Conservation (phyloP, 2,113 vertebrate genomes). For the Petaurus breviceps region DNA sequence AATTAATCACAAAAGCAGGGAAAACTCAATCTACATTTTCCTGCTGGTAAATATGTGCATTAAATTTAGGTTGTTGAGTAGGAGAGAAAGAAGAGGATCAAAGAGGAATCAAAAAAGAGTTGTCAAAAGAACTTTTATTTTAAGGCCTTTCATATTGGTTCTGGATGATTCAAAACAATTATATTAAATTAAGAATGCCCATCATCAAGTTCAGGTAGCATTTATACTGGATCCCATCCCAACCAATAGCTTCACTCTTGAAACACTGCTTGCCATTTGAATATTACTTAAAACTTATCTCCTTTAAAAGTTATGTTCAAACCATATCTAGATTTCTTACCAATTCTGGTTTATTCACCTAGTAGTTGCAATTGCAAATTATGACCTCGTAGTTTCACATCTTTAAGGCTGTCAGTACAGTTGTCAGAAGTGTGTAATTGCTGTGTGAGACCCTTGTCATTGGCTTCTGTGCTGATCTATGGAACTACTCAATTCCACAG, state of each 20-base stretch:
- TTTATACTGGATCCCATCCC: background rate
- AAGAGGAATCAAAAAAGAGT: background rate
- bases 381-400: slow-evolving; percentile 54
- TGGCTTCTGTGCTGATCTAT: slow-evolving; percentile 78
- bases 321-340: background rate
- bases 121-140: background rate
- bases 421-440: slow-evolving; percentile 73
- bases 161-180: background rate
- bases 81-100: background rate
- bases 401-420: slow-evolving; percentile 55
- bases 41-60: background rate
- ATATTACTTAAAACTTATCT: background rate
- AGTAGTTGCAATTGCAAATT: slow-evolving; percentile 68
- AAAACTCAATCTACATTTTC: background rate
- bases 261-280: background rate
- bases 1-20: background rate
- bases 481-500: slow-evolving; percentile 84
- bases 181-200: background rate
- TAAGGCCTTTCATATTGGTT: background rate
- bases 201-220: background rate
- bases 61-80: background rate
- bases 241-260: background rate
- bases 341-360: background rate
- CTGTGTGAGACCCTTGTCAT: slow-evolving; percentile 71
- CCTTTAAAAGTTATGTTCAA: slow-evolving; percentile 33